These are phyloP conservation scores for Pollachius pollachius DNA, from an alignment of 2,113 vertebrate species.

Conservation along the genomic window DNA sequence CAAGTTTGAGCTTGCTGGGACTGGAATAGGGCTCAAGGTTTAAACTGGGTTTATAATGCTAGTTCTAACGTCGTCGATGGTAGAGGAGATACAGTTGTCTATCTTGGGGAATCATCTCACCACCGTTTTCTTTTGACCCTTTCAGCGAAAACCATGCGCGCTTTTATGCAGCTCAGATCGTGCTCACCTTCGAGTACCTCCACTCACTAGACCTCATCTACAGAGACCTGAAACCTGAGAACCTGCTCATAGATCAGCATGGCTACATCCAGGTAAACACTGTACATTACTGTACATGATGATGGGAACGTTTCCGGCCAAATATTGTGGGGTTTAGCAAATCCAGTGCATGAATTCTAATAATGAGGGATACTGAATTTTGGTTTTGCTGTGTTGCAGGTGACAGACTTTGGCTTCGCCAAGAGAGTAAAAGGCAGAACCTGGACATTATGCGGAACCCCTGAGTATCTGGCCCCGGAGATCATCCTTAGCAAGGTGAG, in stretches of 20 bases:
- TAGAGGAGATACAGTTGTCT: too few relatives aligned
- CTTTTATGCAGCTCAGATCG: constrained; percentile 99
- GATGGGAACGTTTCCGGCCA: neutral
- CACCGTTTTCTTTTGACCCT: constrained; percentile 27
- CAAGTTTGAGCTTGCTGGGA: too few relatives aligned
- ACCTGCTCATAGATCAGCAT: constrained; percentile 98
- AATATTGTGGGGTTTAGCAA: too few relatives aligned
- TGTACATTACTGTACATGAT: neutral
- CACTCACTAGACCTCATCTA: constrained; percentile 99
- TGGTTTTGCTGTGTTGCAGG: constrained; percentile 65
- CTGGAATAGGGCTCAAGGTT: too few relatives aligned
- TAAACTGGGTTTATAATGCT: too few relatives aligned
- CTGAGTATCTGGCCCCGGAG: constrained; percentile 98
- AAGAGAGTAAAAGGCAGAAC: constrained; percentile 99
- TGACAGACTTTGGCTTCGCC: constrained; percentile 99
- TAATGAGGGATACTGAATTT: neutral
- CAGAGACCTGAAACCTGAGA: constrained; percentile 99
- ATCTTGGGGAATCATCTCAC: neutral
- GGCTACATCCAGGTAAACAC: constrained; percentile 95
- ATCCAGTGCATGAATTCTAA: neutral
- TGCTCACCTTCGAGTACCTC: constrained; percentile 99
- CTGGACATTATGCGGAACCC: constrained; percentile 98
- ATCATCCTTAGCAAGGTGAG: constrained; percentile 99
- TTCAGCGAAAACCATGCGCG: constrained; percentile 93
- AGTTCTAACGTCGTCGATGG: neutral